phyloP scores from a whole-genome alignment of 2,888 invertebrate species.

The Tetanocera ferruginea region DNA sequence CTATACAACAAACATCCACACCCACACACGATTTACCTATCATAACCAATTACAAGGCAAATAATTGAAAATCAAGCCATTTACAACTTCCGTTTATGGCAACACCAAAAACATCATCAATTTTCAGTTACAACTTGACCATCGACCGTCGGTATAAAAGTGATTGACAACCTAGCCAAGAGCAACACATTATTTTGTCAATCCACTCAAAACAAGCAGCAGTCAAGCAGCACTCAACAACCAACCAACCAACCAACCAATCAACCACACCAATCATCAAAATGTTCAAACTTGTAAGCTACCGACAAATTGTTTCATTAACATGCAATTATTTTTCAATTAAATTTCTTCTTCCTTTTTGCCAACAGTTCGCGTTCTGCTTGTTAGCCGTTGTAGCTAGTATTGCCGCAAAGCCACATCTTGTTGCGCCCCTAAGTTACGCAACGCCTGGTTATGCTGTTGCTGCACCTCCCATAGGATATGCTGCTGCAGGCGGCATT shows the following conservation, averaged over 20 bases:
- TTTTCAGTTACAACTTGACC: neutral
- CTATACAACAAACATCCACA: too few relatives aligned
- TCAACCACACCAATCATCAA: neutral
- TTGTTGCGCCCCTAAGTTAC: slow-evolving; percentile 40
- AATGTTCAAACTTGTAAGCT: slow-evolving; percentile 46
- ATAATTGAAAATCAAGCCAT: too few relatives aligned
- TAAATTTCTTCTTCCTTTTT: neutral
- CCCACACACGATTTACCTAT: too few relatives aligned
- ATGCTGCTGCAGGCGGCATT: slow-evolving; percentile 12
- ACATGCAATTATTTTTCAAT: neutral
- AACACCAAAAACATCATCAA: neutral
- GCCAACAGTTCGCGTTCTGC: slow-evolving; percentile 39
- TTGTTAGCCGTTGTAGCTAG: slow-evolving; percentile 39
- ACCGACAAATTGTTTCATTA: neutral
- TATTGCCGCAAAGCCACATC: slow-evolving; percentile 43
- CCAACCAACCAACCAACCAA: neutral
- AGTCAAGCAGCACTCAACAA: too few relatives aligned
- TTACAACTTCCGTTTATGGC: neutral
- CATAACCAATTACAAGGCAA: too few relatives aligned
- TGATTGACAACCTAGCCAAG: slow-evolving; percentile 18
- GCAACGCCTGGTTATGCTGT: slow-evolving; percentile 34
- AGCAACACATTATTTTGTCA: slow-evolving; percentile 5
- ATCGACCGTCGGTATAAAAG: slow-evolving; percentile 30
- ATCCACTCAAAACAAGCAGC: too few relatives aligned
- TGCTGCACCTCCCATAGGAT: slow-evolving; percentile 16